phyloP scores from a whole-genome alignment of 2,113 vertebrate genomes.

The Stegostoma tigrinum region DNA sequence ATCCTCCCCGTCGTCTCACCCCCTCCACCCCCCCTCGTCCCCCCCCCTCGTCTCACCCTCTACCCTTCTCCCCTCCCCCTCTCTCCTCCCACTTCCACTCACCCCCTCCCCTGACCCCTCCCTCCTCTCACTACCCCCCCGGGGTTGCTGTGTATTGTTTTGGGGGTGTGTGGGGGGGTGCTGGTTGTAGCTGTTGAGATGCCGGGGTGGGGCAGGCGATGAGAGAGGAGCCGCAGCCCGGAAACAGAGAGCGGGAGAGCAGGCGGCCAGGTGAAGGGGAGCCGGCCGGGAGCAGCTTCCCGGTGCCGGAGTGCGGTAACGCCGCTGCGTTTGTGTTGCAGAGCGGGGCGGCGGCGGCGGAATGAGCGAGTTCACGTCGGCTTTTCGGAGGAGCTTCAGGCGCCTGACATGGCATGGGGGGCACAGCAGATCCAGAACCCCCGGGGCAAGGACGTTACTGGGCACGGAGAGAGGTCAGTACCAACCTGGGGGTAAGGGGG shows the following conservation, averaged over 20 bases:
- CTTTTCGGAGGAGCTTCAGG: neutral
- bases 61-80: neutral
- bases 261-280: neutral
- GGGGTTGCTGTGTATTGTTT: too few relatives aligned
- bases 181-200: too few relatives aligned
- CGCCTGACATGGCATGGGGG: neutral
- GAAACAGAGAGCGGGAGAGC: neutral
- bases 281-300: neutral
- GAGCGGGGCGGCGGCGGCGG: neutral
- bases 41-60: too few relatives aligned
- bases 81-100: too few relatives aligned
- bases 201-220: neutral
- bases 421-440: too few relatives aligned
- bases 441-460: neutral
- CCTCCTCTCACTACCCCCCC: neutral
- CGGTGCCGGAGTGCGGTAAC: too few relatives aligned
- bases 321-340: too few relatives aligned
- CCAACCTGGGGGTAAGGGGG: neutral
- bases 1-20: too few relatives aligned
- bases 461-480: neutral
- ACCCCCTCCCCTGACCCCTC: too few relatives aligned
- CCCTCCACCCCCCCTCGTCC: too few relatives aligned
- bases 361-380: neutral
- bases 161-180: neutral
- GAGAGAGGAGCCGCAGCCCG: neutral